Conservation (phyloP, 2,113 vertebrate species). For the Cepphus grylle region DNA sequence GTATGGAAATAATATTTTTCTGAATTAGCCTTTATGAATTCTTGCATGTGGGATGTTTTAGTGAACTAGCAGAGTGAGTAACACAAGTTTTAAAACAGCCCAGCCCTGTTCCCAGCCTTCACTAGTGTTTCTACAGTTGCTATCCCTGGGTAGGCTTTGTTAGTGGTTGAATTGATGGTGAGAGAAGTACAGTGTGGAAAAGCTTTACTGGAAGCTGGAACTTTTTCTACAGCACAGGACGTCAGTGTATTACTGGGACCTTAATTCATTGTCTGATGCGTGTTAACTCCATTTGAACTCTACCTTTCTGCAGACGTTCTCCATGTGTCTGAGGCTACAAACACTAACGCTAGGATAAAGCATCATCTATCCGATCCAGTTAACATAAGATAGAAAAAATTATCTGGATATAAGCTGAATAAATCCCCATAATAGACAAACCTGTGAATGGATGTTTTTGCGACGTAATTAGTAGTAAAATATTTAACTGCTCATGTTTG, state of each 20-base stretch:
- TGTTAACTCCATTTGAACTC: neutral
- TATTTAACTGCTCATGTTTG: neutral
- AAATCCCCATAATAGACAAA: neutral
- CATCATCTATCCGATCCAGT: neutral
- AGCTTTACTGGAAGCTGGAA: neutral
- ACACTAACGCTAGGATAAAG: neutral
- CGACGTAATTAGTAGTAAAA: neutral
- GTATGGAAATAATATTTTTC: constrained; percentile 27
- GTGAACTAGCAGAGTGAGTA: constrained; percentile 38
- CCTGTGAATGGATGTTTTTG: neutral
- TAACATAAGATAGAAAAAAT: neutral
- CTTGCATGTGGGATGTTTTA: constrained; percentile 31
- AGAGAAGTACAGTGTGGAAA: neutral
- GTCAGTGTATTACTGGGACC: neutral
- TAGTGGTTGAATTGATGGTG: neutral
- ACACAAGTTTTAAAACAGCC: constrained; percentile 29
- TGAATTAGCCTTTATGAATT: constrained; percentile 24
- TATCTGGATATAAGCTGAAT: neutral
- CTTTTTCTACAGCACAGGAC: neutral
- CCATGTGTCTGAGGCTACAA: neutral
- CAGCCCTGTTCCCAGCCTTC: constrained; percentile 20
- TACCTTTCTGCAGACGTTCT: neutral
- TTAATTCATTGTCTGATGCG: neutral
- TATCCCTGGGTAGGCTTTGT: neutral
- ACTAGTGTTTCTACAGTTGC: neutral